These are phyloP conservation scores for Lutjanus argentimaculatus DNA, from an alignment of 2,797 vertebrate species.

Conservation along the genomic window DNA sequence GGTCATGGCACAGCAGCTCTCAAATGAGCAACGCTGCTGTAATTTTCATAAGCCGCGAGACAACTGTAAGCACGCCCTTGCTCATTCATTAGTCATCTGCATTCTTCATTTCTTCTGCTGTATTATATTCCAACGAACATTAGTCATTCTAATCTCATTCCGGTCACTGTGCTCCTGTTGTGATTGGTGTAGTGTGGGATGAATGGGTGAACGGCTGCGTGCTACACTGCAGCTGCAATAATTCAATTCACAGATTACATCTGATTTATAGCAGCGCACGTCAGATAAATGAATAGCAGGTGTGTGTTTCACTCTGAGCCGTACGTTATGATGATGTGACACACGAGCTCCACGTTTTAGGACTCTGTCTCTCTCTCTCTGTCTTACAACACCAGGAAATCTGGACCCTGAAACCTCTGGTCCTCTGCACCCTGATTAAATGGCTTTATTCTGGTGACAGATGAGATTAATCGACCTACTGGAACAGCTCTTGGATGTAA, in stretches of 20 bases:
- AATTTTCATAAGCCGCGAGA: conserved; percentile 20
- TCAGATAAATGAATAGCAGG: conserved; percentile 63
- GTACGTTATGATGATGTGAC: conserved; percentile 41
- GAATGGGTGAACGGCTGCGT: conserved; percentile 29
- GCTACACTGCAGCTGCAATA: conserved; percentile 41
- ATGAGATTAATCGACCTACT: conserved; percentile 52
- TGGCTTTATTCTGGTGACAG: conserved; percentile 51
- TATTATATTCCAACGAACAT: conserved; percentile 33
- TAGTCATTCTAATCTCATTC: conserved; percentile 55
- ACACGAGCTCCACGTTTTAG: conserved; percentile 10
- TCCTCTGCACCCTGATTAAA: conserved; percentile 44
- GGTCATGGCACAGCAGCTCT: conserved; percentile 1
- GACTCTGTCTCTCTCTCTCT: not conserved
- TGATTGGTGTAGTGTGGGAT: conserved; percentile 38
- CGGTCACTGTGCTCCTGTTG: conserved; percentile 26
- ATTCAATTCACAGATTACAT: conserved; percentile 61
- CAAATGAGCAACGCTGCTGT: not conserved
- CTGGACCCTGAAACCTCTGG: conserved; percentile 22
- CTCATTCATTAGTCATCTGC: conserved; percentile 40
- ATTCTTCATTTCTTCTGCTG: conserved; percentile 31
- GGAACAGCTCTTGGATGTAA: conserved; percentile 34
- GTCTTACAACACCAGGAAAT: conserved; percentile 25
- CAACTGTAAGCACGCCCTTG: not conserved
- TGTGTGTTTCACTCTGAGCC: conserved; percentile 36
- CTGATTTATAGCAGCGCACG: conserved; percentile 62